Base-by-base conservation (phyloP, 2,113 vertebrate genomes). In the Entelurus aequoreus region DNA sequence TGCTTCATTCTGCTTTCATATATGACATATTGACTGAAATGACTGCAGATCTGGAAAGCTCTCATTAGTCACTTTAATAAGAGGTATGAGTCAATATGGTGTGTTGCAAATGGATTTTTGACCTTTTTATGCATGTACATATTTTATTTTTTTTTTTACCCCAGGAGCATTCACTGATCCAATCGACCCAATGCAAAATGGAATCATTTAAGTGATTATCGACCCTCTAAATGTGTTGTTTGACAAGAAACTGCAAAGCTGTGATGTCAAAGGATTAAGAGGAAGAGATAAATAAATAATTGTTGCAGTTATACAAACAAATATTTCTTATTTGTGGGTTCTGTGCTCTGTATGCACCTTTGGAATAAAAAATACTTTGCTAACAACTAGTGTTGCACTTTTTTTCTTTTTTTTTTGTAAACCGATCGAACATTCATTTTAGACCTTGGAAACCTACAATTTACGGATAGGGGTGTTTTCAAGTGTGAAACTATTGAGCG, bases 391-490 rank as follows among this genome's bases (percentile, higher is more conserved):
- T 49, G 46, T 40, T 8, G 28, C 28, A 28, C 28, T 28, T 28
- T 28, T 28, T 28, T 28, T 28, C 28, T 28, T 28, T 28, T 28
- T 28, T 28, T 28, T 21, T 37, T 53, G 49, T 49, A 46, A 38
- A 58, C 56, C 21, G 42, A 58, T 58, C 12, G 16, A 58, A 58
- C n/a, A 19, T 58, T 46, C 56, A 58, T 46, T 58, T 42, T 28
- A 16, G 56, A 58, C 42, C 40, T 19, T 46, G 56, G 40, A 58
- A 54, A 13, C 35, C 53, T 15, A n/a, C 53, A 54, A 54, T 54
- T 54, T 54, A 5, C 46, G 12, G 16, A 16, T 12, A 44, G 38
- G 42, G 16, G 10, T 28, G 42, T 58, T 40, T 46, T 46, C n/a
- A 19, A 57, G 40, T 57, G 55, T 44, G 38, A 11, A 21, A 44